These are phyloP conservation scores for Galleria mellonella DNA, from an alignment of 1,140 invertebrate genomes.

Conservation along the genomic window DNA sequence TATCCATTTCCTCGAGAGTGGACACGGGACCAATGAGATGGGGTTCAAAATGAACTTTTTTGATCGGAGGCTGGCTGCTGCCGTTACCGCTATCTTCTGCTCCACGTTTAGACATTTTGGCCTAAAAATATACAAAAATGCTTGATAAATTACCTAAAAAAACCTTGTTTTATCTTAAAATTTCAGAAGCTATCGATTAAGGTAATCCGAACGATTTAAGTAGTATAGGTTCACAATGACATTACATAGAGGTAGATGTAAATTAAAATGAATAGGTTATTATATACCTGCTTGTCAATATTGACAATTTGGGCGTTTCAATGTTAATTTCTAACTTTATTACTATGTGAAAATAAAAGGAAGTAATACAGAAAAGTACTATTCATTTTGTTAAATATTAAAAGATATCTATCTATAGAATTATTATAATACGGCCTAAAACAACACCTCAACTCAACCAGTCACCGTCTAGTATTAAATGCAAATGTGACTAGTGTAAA, in stretches of 20 bases:
- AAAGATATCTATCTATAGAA: too few relatives aligned
- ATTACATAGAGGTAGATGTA: conserved; percentile 7
- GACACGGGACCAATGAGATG: conserved; percentile 94
- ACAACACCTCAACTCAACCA: neutral
- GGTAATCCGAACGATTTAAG: conserved; percentile 28
- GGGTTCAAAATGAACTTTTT: conserved; percentile 96
- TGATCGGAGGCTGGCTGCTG: conserved; percentile 83
- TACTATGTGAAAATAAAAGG: neutral
- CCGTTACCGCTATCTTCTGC: conserved; percentile 75
- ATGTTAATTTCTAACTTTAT: conserved; percentile 9
- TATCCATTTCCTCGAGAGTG: conserved; percentile 97
- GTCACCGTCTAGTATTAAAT: neutral
- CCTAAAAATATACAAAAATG: conserved; percentile 20
- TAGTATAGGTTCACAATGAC: conserved; percentile 5
- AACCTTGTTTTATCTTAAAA: conserved; percentile 7
- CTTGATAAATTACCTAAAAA: conserved; percentile 8
- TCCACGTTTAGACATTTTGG: conserved; percentile 83
- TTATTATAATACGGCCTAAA: too few relatives aligned
- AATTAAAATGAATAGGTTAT: conserved; percentile 26
- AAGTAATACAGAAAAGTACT: neutral
- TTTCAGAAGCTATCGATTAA: conserved; percentile 38
- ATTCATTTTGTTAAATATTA: neutral
- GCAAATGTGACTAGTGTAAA: neutral
- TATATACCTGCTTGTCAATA: conserved; percentile 63
- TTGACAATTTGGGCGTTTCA: conserved; percentile 37